Conservation (phyloP, 2,797 vertebrate species). For the Sebastes hubbsi region DNA sequence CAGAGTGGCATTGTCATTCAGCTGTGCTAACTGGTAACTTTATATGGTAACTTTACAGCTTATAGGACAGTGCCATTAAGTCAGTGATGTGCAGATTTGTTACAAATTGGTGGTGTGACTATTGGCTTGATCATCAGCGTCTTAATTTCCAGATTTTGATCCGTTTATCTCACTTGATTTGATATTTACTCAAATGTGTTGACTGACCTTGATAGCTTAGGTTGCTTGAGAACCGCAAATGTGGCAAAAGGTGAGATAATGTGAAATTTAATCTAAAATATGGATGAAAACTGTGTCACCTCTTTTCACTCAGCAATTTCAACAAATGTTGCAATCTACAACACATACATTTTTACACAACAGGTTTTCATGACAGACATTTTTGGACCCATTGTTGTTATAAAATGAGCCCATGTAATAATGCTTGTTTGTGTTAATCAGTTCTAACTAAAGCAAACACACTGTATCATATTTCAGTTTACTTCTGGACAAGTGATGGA, state of each 20-base stretch:
- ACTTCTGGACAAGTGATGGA: constrained; percentile 13
- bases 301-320: background rate
- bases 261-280: background rate
- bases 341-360: background rate
- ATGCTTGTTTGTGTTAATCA: background rate
- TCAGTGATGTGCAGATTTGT: background rate
- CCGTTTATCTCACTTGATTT: background rate
- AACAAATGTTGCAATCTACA: background rate
- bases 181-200: background rate
- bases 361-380: background rate
- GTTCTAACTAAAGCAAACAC: background rate
- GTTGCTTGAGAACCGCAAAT: background rate
- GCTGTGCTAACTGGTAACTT: background rate
- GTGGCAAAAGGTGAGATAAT: background rate
- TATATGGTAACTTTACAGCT: background rate
- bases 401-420: background rate
- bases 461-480: background rate
- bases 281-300: background rate
- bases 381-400: background rate
- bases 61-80: background rate
- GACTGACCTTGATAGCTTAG: background rate
- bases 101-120: background rate
- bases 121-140: background rate
- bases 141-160: background rate
- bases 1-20: constrained; percentile 5